Evolutionary conservation across 2,888 invertebrate genomes (phyloP), one percentile per base, ranked within the genome.

Genomic region (Prosopocoilus inquinatus): DNA sequence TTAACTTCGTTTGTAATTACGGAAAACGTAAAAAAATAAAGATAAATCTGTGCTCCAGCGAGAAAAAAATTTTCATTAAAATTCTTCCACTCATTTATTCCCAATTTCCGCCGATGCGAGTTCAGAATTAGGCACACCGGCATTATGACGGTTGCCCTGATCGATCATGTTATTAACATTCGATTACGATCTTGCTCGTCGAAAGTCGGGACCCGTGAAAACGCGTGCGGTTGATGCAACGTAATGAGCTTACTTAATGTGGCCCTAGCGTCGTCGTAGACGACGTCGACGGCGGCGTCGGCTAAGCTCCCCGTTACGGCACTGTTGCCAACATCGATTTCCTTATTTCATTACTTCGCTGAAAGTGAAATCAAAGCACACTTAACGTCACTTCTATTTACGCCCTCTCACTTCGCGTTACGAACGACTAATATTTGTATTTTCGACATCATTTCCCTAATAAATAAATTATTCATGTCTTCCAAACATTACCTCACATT

Each of bases 1-100:
- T 77, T 75, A 77, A 75, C 73, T 75, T 72, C 70, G 74, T 72
- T 73, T 71, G 71, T 70, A 74, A 75, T 75, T 73, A 71, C 70
- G 67, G 20, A 39, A 64, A 67, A 67, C 73, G 71, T 71, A 69
- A 68, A 72, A 70, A 73, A 69, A 72, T 67, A 64, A 64, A 64
- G 53, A 43, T 50, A 50, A 41, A 51, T 54, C 54, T 39, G 20
- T 28, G 20, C 20, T 4, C 20, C 20, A 7, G 20, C 54, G 43
- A 16, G 47, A 68, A 68, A 69, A 72, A 74, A 71, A 70, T 70
- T 75, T 75, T 74, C 75, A 76, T 75, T 75, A 75, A 75, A 77
- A 75, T 74, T 72, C 73, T 75, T 75, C 75, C 74, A 73, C 70
- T 73, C 75, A 74, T 76, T 74, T 70, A 72, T 65, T 71, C 61